These are phyloP conservation scores for Acrobasis consociella DNA, from an alignment of 2,888 invertebrate species.

Conservation along the genomic window DNA sequence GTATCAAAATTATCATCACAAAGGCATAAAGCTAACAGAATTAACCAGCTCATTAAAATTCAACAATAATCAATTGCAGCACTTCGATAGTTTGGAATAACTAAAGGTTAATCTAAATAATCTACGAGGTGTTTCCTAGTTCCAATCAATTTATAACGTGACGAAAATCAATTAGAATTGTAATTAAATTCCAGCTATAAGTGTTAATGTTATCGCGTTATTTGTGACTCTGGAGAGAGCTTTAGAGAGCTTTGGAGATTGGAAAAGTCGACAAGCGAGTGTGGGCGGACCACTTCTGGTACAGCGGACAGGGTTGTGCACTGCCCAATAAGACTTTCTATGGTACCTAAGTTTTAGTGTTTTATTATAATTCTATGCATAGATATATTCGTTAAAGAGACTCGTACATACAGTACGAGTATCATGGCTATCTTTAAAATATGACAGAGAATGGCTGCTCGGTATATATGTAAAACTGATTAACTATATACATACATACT, in stretches of 20 bases:
- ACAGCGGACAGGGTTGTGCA: constrained; percentile 16
- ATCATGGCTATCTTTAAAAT: too few relatives aligned
- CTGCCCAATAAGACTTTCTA: not conserved
- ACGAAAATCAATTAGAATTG: constrained; percentile 17
- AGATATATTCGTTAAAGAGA: too few relatives aligned
- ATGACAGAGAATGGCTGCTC: too few relatives aligned
- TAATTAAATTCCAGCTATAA: constrained; percentile 16
- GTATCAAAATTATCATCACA: not conserved
- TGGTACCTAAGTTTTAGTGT: too few relatives aligned
- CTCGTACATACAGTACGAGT: too few relatives aligned
- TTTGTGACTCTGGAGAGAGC: constrained; percentile 16
- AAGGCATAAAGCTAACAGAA: not conserved
- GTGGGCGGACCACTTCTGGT: constrained; percentile 38
- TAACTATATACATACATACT: too few relatives aligned
- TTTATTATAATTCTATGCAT: too few relatives aligned
- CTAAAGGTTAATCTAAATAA: constrained; percentile 16
- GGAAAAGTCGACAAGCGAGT: constrained; percentile 21
- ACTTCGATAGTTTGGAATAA: constrained; percentile 6
- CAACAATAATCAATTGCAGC: constrained; percentile 3
- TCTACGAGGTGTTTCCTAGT: constrained; percentile 9
- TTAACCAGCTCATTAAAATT: constrained; percentile 9
- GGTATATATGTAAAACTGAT: too few relatives aligned
- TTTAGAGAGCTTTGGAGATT: constrained; percentile 16
- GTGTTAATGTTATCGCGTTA: constrained; percentile 24
- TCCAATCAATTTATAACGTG: constrained; percentile 19